phyloP scores from a whole-genome alignment of 2,888 invertebrate species.

The Ennomos fuscantarius region DNA sequence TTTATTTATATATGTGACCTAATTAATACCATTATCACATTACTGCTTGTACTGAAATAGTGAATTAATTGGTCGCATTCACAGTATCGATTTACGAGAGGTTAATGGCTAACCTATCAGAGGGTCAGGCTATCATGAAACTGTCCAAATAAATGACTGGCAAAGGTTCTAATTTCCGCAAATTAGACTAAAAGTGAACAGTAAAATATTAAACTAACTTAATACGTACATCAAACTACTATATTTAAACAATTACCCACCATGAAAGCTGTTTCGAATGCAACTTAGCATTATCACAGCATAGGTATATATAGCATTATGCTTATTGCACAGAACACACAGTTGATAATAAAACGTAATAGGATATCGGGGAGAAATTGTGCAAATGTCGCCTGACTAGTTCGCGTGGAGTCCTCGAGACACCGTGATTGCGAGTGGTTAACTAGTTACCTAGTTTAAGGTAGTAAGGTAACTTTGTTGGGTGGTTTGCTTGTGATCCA shows the following conservation, averaged over 20 bases:
- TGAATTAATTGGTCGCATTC: conserved; percentile 39
- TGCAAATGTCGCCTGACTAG: conserved; percentile 36
- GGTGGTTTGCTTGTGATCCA: conserved; percentile 46
- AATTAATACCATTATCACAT: conserved; percentile 36
- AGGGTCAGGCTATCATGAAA: conserved; percentile 18
- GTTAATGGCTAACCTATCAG: conserved; percentile 30
- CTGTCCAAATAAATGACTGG: conserved; percentile 1
- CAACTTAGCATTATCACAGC: neutral
- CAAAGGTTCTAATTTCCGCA: conserved; percentile 8
- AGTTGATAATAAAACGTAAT: conserved; percentile 7
- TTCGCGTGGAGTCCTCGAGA: conserved; percentile 43
- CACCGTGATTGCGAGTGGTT: conserved; percentile 46
- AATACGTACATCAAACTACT: neutral
- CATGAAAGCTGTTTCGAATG: neutral
- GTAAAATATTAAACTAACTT: conserved; percentile 1
- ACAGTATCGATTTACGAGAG: conserved; percentile 23
- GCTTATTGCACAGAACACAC: neutral
- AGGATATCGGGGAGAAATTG: conserved; percentile 15
- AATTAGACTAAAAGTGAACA: conserved; percentile 1
- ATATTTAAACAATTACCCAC: neutral
- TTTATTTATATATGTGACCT: conserved; percentile 43
- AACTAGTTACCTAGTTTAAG: too few species aligned
- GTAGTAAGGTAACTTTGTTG: conserved; percentile 41
- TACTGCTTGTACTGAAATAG: conserved; percentile 15
- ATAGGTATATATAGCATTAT: neutral